Evolutionary conservation across 2,113 vertebrate species (phyloP).

Genomic region (Pseudopipra pipra): DNA sequence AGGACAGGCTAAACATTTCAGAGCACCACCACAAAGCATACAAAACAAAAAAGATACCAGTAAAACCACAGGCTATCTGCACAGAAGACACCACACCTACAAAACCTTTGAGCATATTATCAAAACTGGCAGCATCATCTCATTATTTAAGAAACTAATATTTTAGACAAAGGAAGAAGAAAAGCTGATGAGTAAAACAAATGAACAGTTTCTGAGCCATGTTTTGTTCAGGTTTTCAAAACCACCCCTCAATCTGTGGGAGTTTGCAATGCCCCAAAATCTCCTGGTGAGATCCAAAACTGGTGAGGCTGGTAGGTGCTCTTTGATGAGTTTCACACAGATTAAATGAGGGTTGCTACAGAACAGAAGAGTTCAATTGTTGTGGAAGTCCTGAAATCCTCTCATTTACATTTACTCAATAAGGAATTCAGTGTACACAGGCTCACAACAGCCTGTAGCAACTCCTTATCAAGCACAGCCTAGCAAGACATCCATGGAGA

Average conservation of each 20-base stretch:
- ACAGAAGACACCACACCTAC: background rate
- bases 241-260: background rate
- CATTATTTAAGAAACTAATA: background rate
- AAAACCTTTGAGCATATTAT: background rate
- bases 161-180: background rate
- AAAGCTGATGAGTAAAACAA: background rate
- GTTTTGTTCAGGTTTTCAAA: background rate
- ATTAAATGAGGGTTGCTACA: background rate
- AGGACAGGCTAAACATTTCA: background rate
- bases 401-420: constrained; percentile 34
- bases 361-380: constrained; percentile 22
- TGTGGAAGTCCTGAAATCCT: constrained; percentile 36
- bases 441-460: constrained; percentile 12
- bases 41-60: background rate
- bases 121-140: background rate
- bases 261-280: background rate
- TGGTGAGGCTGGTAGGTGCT: background rate
- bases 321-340: constrained; percentile 28
- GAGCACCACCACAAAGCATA: background rate
- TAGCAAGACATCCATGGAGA: constrained; percentile 3
- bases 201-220: background rate
- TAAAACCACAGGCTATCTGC: background rate
- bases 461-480: background rate
- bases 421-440: constrained; percentile 30
- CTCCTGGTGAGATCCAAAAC: background rate